Conservation (phyloP, 2,888 invertebrate genomes). For the Scaptodrosophila latifasciaeformis region DNA sequence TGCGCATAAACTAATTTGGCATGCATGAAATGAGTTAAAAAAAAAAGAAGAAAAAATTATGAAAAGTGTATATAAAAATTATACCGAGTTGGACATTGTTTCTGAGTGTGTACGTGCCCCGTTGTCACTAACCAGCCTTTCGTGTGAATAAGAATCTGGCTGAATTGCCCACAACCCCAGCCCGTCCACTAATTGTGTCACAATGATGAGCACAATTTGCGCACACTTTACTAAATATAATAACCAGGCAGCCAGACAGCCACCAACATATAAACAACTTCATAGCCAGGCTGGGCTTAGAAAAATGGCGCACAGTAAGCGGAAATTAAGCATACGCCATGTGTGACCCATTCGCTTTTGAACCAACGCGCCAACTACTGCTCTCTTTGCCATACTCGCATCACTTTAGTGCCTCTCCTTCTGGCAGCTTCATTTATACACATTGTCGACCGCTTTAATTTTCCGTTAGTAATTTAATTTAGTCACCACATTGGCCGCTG, state of each 20-base stretch:
- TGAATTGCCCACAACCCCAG: too few species aligned
- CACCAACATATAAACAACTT: slow-evolving; percentile 5
- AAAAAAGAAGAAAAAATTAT: slow-evolving; percentile 40
- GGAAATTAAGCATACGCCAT: slow-evolving; percentile 58
- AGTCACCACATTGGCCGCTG: slow-evolving; percentile 24
- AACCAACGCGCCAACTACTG: not conserved
- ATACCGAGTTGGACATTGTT: slow-evolving; percentile 22
- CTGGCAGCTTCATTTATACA: slow-evolving; percentile 27
- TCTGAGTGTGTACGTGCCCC: slow-evolving; percentile 6
- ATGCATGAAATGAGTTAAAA: slow-evolving; percentile 63
- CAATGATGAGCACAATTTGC: slow-evolving; percentile 67
- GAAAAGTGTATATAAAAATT: too few species aligned
- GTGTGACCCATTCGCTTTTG: slow-evolving; percentile 24
- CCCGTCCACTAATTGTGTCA: slow-evolving; percentile 61
- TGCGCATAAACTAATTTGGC: slow-evolving; percentile 64
- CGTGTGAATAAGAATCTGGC: slow-evolving; percentile 9
- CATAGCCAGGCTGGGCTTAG: too few species aligned
- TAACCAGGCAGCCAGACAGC: slow-evolving; percentile 6
- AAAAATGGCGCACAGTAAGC: slow-evolving; percentile 9
- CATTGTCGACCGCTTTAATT: slow-evolving; percentile 49
- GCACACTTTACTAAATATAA: slow-evolving; percentile 22
- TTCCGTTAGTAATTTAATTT: slow-evolving; percentile 67
- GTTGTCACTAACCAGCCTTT: slow-evolving; percentile 20
- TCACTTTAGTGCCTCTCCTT: slow-evolving; percentile 10
- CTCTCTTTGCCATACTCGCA: not conserved